Percentiles rank a stretch among this genome's conserved stretches.
phyloP scores from a whole-genome alignment of 2,113 vertebrate genomes.

The Seriola rivoliana region DNA sequence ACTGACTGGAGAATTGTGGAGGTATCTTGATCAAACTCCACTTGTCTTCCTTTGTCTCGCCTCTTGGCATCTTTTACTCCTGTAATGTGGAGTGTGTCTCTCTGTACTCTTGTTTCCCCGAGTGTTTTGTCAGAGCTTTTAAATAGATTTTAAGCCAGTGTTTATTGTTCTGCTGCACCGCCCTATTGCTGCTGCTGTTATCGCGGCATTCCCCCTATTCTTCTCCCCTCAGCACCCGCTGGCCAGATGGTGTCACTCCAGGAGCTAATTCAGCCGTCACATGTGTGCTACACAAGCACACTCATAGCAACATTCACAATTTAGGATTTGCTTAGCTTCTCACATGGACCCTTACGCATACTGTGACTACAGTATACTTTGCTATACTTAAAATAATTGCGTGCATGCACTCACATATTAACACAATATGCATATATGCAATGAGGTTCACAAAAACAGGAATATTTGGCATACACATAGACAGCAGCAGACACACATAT shows the following conservation, averaged over 20 bases:
- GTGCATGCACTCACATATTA: not conserved
- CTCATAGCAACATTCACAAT: not conserved
- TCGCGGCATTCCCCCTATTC: conserved; percentile 52
- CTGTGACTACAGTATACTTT: not conserved
- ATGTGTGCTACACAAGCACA: conserved; percentile 44
- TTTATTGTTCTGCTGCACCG: conserved; percentile 65
- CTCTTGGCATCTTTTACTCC: conserved; percentile 7
- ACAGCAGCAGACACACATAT: not conserved
- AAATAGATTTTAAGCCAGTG: conserved; percentile 65
- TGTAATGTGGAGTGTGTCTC: not conserved
- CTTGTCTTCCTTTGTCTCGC: not conserved
- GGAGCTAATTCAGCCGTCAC: conserved; percentile 62
- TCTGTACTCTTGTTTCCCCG: conserved; percentile 22
- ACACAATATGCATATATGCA: not conserved
- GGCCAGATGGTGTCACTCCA: conserved; percentile 77
- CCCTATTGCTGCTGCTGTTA: conserved; percentile 39
- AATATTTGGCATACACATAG: not conserved
- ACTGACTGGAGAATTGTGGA: not conserved
- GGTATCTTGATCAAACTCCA: not conserved
- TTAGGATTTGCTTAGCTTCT: not conserved
- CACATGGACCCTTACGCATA: not conserved
- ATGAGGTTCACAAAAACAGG: not conserved
- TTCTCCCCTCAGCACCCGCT: conserved; percentile 51
- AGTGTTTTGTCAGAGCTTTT: conserved; percentile 53
- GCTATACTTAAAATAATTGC: not conserved